Conservation (phyloP, 2,888 invertebrate genomes). For the Hydrotaea cyrtoneurina region DNA sequence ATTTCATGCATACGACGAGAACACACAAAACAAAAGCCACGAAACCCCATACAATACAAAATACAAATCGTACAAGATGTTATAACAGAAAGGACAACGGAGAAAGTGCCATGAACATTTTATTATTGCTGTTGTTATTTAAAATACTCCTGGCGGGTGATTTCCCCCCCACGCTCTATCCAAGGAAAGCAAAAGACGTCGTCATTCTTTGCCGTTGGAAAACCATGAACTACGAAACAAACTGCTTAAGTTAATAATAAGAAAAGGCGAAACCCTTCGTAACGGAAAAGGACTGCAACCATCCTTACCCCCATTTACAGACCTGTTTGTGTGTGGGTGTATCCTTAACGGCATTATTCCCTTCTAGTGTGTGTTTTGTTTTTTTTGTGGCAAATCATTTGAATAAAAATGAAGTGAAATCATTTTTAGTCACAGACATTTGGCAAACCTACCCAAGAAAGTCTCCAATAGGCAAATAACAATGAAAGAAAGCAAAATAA, state of each 20-base stretch:
- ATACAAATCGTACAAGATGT: slow-evolving; percentile 39
- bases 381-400: not conserved
- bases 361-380: not conserved
- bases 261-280: not conserved
- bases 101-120: slow-evolving; percentile 10
- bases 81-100: not conserved
- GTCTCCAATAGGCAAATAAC: not conserved
- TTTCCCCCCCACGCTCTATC: no score
- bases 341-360: not conserved
- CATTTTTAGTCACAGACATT: not conserved
- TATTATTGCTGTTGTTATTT: slow-evolving; percentile 40
- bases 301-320: not conserved
- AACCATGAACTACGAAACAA: not conserved
- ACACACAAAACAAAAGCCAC: slow-evolving; percentile 43
- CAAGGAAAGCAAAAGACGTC: slow-evolving; percentile 13
- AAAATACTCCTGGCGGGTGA: slow-evolving; percentile 5
- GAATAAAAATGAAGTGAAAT: slow-evolving; percentile 16
- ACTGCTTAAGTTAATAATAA: slow-evolving; percentile 31
- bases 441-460: slow-evolving; percentile 5
- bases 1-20: slow-evolving; percentile 24
- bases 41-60: slow-evolving; percentile 21
- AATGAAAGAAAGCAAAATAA: not conserved
- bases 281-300: not conserved
- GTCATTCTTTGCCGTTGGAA: slow-evolving; percentile 7
- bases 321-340: no score